A percentile compares a stretch with the other conserved stretches of the same genome.
phyloP scores from a whole-genome alignment of 2,888 invertebrate genomes.

The Epinotia nisella region DNA sequence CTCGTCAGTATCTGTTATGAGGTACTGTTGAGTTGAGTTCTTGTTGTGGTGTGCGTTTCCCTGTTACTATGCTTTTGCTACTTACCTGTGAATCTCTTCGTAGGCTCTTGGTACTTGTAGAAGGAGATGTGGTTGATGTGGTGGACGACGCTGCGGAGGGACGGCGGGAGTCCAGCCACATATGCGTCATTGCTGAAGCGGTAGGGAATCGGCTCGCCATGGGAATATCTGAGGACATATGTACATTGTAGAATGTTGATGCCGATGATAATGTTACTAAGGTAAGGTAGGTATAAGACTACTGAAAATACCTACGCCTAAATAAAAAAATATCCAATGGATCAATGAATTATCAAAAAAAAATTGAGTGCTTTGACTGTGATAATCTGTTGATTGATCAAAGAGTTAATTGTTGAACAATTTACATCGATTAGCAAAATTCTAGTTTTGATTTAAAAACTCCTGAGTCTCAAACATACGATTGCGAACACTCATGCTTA shows the following conservation, averaged over 20 bases:
- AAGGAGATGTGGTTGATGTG: conserved; percentile 86
- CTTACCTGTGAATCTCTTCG: conserved; percentile 88
- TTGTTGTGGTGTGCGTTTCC: conserved; percentile 47
- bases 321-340: no score
- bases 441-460: no score
- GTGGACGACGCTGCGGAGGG: conserved; percentile 86
- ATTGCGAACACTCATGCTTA: no score
- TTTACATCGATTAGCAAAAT: no score
- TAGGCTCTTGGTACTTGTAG: conserved; percentile 86
- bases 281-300: neutral
- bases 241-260: neutral
- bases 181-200: conserved; percentile 89
- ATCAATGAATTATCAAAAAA: no score
- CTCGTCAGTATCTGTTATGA: conserved; percentile 49
- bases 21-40: conserved; percentile 32
- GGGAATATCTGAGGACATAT: conserved; percentile 77
- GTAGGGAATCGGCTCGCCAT: conserved; percentile 83
- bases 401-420: no score
- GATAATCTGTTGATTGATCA: no score
- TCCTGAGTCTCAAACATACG: no score
- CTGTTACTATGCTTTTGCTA: conserved; percentile 33
- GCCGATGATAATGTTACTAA: neutral
- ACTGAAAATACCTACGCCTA: no score
- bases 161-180: conserved; percentile 87
- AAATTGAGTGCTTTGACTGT: no score